Conservation (phyloP, 1,140 invertebrate genomes). For the Babylonia areolata region DNA sequence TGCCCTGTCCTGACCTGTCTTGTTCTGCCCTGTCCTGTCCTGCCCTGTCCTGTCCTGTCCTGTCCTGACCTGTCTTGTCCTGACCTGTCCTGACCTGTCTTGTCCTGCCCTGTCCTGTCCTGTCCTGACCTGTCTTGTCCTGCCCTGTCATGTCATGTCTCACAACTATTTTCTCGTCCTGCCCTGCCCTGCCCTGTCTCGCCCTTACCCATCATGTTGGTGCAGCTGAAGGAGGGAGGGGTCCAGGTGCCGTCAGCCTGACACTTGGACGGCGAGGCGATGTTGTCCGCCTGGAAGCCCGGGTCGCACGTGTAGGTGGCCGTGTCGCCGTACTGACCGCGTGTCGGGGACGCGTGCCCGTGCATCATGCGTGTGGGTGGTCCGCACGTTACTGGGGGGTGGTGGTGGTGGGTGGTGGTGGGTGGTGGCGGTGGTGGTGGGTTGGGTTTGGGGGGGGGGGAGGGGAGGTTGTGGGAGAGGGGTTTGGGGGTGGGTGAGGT, state of each 20-base stretch:
- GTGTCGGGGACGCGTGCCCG: neutral
- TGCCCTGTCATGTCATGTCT: neutral
- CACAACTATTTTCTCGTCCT: neutral
- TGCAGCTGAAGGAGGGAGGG: neutral
- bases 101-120: neutral
- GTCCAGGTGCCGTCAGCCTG: neutral
- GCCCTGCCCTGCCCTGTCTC: neutral
- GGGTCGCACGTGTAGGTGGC: constrained; percentile 25
- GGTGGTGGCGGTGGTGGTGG: neutral
- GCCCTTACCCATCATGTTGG: constrained; percentile 29
- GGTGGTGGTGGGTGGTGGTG: neutral
- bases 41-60: neutral
- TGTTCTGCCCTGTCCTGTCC: neutral
- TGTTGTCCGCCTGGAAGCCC: constrained; percentile 28
- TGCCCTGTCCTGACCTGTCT: neutral
- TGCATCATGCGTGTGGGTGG: neutral
- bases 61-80: neutral
- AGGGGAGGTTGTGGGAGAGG: too few species aligned
- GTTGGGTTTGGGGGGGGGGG: too few species aligned
- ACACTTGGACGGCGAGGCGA: neutral
- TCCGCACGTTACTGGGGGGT: neutral
- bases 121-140: neutral
- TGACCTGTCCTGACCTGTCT: neutral
- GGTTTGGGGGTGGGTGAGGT: too few species aligned
- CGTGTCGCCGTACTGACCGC: neutral